A percentile compares a stretch with the other conserved stretches of the same genome.
These are phyloP conservation scores for Eurois occulta DNA, from an alignment of 2,888 invertebrate genomes.

Conservation along the genomic window DNA sequence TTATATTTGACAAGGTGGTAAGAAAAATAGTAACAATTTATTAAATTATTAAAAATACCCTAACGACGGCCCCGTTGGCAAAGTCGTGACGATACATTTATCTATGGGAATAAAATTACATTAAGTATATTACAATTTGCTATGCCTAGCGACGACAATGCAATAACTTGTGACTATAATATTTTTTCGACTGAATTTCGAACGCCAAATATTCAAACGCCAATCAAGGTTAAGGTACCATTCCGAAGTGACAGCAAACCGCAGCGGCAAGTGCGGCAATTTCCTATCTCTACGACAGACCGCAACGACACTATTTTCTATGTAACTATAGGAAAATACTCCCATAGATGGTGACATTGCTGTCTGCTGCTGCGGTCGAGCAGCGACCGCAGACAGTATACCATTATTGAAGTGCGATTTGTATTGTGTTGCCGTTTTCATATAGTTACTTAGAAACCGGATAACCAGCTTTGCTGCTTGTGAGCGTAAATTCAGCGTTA, in stretches of 20 bases:
- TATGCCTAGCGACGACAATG: slow-evolving; percentile 22
- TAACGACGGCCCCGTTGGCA: slow-evolving; percentile 10
- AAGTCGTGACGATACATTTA: slow-evolving; percentile 14
- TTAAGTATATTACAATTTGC: slow-evolving; percentile 46
- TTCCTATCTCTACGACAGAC: neutral
- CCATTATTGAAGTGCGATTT: neutral
- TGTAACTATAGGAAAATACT: neutral
- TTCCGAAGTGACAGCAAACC: neutral
- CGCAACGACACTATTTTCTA: neutral
- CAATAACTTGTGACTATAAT: neutral
- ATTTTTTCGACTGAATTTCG: neutral
- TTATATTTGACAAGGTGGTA: slow-evolving; percentile 61
- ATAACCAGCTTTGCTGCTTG: neutral
- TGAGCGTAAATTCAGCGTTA: neutral
- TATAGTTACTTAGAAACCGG: neutral
- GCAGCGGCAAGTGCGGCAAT: neutral
- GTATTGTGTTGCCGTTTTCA: no score
- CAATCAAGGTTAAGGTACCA: neutral
- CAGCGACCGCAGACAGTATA: neutral
- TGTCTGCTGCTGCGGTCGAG: no score
- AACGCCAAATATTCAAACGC: neutral
- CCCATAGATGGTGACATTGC: neutral
- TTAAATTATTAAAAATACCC: slow-evolving; percentile 16
- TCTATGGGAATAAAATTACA: slow-evolving; percentile 25
- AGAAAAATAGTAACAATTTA: slow-evolving; percentile 52